These are phyloP conservation scores for Rhagoletis pomonella DNA, from an alignment of 1,140 invertebrate species.

Conservation along the genomic window DNA sequence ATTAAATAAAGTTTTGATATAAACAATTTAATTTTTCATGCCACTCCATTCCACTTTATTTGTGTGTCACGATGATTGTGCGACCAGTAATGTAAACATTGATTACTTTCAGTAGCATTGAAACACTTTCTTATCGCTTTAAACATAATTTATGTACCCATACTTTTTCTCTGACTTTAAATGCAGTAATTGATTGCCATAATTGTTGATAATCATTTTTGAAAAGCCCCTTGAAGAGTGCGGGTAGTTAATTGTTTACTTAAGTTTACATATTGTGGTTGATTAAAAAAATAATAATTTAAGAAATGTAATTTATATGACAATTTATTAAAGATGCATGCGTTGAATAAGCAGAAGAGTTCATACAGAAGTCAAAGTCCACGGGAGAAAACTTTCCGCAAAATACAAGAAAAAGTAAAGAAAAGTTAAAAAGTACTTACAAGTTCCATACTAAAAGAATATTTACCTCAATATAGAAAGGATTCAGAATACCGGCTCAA, in stretches of 20 bases:
- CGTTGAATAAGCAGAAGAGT: too few species aligned
- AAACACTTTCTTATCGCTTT: constrained; percentile 30
- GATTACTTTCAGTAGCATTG: constrained; percentile 6
- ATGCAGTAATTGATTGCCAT: neutral
- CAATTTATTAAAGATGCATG: too few species aligned
- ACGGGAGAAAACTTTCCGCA: too few species aligned
- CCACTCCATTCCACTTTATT: neutral
- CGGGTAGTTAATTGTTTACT: neutral
- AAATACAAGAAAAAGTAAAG: too few species aligned
- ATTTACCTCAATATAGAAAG: too few species aligned
- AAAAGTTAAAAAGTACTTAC: too few species aligned
- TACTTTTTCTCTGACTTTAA: neutral
- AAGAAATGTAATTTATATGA: too few species aligned
- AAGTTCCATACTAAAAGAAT: too few species aligned
- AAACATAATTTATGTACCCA: constrained; percentile 9
- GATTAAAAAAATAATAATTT: neutral
- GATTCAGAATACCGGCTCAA: too few species aligned
- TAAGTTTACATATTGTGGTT: neutral
- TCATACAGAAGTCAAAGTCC: too few species aligned
- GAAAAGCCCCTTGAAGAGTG: neutral
- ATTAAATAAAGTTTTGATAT: neutral
- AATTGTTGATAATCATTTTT: constrained; percentile 5
- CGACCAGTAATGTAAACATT: neutral
- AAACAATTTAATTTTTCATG: neutral
- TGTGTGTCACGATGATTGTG: neutral